A percentile compares a stretch with the other conserved stretches of the same genome.
Conservation (phyloP, 2,113 vertebrate genomes). For the Thamnophis sirtalis region DNA sequence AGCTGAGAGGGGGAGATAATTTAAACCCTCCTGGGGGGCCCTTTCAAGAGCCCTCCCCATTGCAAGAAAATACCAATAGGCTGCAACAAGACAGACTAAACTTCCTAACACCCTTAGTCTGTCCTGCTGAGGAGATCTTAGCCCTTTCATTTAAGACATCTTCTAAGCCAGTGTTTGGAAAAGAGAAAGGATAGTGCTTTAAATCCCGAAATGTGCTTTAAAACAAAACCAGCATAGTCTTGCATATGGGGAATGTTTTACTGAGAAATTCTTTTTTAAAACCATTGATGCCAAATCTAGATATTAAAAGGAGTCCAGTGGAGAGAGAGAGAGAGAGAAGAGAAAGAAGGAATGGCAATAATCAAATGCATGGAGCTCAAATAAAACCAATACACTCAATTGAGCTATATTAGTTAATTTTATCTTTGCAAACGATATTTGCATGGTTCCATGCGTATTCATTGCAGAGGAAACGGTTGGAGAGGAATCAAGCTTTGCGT, state of each 20-base stretch:
- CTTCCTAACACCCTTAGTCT: background rate
- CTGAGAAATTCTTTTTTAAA: background rate
- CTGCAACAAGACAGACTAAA: background rate
- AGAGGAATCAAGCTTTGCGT: background rate
- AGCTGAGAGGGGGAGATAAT: background rate
- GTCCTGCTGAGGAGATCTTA: background rate
- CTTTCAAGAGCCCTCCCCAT: background rate
- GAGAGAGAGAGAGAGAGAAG: background rate
- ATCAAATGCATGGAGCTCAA: background rate
- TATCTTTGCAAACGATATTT: background rate
- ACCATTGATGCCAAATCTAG: background rate
- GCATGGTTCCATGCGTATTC: background rate
- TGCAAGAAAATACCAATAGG: background rate
- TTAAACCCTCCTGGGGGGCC: background rate
- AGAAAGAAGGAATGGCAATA: background rate
- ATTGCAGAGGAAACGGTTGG: background rate
- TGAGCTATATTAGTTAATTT: background rate
- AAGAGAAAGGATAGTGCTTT: background rate
- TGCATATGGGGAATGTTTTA: background rate
- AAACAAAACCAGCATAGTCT: background rate
- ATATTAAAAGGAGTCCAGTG: background rate
- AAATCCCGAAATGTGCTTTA: background rate
- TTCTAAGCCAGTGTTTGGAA: background rate
- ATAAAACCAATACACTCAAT: background rate
- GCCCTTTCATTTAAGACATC: background rate